Evolutionary conservation across 2,888 invertebrate genomes (phyloP), one percentile per base, ranked within the genome.

Genomic region (Celastrina argiolus): DNA sequence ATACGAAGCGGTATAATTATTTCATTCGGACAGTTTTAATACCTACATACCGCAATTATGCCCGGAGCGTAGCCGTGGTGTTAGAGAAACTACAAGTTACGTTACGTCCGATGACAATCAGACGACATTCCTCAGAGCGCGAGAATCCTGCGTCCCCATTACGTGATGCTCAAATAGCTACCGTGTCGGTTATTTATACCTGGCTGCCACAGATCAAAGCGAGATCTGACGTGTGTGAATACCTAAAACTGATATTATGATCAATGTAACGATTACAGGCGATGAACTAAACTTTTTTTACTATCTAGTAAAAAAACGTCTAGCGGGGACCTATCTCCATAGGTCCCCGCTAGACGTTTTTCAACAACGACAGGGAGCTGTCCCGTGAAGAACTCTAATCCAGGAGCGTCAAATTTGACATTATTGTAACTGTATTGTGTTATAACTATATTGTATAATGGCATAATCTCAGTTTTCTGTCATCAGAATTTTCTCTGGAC

Each of bases 81-180:
- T 56, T 63, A 70, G 67, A 71, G 67, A 63, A 68, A 67, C 65
- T 63, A 67, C 56, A 63, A n/a, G 58, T 56, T 66, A 67, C 66
- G 56, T 68, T 71, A 73, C 70, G 72, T 71, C 71, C 74, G 83
- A 84, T 82, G 71, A 69, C 76, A 78, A 85, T 85, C 84, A 78
- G 70, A 73, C 74, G 74, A 78, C 82, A 86, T 87, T 82, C 85
- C 83, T 78, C 70, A 41, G 81, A 79, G 79, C 76, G 79, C 81
- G 78, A 79, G 79, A 78, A 79, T 75, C 74, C 76, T 76, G 75
- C 75, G 78, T 80, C 78, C 78, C 72, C 73, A 73, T 78, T 83
- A 85, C 85, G 87, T 87, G 85, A 81, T 78, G 39, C 59, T 61
- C 61, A 39, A 39, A 22, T 61, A 39, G 61, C 61, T 61, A 61